Conservation (phyloP, 2,113 vertebrate species). For the Motacilla tschutschensis region DNA sequence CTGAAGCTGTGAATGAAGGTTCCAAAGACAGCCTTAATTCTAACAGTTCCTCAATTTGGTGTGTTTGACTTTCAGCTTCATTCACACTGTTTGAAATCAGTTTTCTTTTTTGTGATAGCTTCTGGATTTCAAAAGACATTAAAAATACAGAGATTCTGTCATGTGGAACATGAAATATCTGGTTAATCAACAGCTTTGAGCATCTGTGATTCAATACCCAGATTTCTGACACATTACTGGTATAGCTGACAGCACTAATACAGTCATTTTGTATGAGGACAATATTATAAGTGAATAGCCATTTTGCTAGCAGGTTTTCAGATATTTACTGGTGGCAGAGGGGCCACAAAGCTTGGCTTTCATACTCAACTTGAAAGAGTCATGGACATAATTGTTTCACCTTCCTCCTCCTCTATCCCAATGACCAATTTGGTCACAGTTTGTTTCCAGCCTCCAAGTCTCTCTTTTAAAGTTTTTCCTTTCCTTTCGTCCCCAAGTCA, state of each 20-base stretch:
- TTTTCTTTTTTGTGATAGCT: background rate
- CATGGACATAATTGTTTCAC: background rate
- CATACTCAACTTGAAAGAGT: background rate
- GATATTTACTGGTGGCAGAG: background rate
- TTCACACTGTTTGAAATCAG: background rate
- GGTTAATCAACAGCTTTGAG: conserved; percentile 30
- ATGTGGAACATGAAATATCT: background rate
- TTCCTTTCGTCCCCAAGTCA: background rate
- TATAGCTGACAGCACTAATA: conserved; percentile 4
- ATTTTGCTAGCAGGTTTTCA: background rate
- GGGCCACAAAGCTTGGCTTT: background rate
- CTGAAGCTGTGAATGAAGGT: background rate
- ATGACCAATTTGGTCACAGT: background rate
- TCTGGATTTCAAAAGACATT: conserved; percentile 22
- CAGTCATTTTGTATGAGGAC: background rate
- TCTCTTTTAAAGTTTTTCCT: background rate
- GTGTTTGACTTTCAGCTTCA: background rate
- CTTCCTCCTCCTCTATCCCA: background rate
- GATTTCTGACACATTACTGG: background rate
- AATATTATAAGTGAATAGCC: background rate
- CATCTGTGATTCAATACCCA: conserved; percentile 4
- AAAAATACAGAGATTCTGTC: conserved; percentile 17
- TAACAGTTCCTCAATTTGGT: background rate
- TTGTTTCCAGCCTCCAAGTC: background rate
- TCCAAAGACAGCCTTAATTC: conserved; percentile 3